Evolutionary conservation across 1,140 invertebrate species (phyloP).

Genomic region (Diuraphis noxia): DNA sequence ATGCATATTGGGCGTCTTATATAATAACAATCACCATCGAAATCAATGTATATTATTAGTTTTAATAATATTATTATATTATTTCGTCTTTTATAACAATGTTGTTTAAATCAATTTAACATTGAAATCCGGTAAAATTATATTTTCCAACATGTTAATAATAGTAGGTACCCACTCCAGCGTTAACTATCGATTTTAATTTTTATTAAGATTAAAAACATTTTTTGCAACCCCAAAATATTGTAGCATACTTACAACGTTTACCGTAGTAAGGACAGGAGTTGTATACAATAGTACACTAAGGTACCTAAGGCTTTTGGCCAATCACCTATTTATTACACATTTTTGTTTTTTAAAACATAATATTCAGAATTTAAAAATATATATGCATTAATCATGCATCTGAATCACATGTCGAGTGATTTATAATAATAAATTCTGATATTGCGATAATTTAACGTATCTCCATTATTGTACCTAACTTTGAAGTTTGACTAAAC

Average conservation of each 20-base stretch:
- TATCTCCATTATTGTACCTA: neutral
- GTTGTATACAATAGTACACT: too few species aligned
- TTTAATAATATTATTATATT: conserved; percentile 6
- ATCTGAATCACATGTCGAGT: neutral
- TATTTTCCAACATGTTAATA: neutral
- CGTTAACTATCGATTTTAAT: neutral
- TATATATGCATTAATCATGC: neutral
- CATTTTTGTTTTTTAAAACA: neutral
- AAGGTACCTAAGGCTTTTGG: neutral
- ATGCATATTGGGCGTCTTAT: neutral
- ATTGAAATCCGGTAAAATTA: neutral
- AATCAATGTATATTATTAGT: neutral
- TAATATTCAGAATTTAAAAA: neutral
- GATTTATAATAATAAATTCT: neutral
- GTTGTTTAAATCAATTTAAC: neutral
- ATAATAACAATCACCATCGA: neutral
- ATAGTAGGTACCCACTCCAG: neutral
- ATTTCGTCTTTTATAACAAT: neutral
- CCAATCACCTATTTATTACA: neutral
- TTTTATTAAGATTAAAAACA: neutral
- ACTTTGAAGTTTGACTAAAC: neutral
- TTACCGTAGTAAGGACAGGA: neutral
- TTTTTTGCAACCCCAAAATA: neutral
- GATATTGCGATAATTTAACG: neutral
- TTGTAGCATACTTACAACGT: neutral